Base-by-base conservation (phyloP, 2,797 vertebrate species). In the Cynodonichthys magdalenae region DNA sequence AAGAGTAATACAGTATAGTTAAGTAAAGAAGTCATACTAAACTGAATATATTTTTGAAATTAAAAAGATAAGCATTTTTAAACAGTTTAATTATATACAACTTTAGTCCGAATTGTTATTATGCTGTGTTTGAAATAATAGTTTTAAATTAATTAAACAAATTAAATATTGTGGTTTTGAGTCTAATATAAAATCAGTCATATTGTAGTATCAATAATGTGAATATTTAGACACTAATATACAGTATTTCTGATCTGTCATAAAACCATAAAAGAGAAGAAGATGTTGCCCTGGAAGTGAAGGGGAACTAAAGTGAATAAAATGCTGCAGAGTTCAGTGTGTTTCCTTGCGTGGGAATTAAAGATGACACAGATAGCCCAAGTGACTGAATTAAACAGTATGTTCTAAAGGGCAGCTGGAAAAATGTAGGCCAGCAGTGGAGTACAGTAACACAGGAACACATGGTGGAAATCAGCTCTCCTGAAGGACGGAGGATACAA, bases 401-500 rank as follows among this genome's bases (percentile, higher is more conserved):
- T 39, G 20, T 63, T 61, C 4, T 47, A 54, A 60, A 74, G 48
- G 66, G 59, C 61, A 55, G 54, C 19, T 45, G 18, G 42, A 44
- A 18, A 31, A 62, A 69, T 42, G 49, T 56, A 54, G 55, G 63
- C 54, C 49, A 63, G 58, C 44, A 20, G 46, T 59, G 48, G 75
- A 71, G 73, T 44, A 70, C 51, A 80, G 57, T 27, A 31, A 44
- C 34, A 53, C 47, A 56, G 15, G 48, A 50, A 60, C 81, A 84
- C 80, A 82, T 67, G 71, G 77, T 42, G 15, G 66, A 53, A 69
- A 53, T 55, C 46, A 78, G 72, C 64, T 57, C 4, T 62, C 45
- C 74, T 67, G 52, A 74, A 65, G 55, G 70, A 57, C 78, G 56
- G 59, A 48, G 62, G 69, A 63, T 41, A 63, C 69, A 63, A 77